These are phyloP conservation scores for Thinocorus orbignyianus DNA, from an alignment of 2,113 vertebrate genomes.

Conservation along the genomic window DNA sequence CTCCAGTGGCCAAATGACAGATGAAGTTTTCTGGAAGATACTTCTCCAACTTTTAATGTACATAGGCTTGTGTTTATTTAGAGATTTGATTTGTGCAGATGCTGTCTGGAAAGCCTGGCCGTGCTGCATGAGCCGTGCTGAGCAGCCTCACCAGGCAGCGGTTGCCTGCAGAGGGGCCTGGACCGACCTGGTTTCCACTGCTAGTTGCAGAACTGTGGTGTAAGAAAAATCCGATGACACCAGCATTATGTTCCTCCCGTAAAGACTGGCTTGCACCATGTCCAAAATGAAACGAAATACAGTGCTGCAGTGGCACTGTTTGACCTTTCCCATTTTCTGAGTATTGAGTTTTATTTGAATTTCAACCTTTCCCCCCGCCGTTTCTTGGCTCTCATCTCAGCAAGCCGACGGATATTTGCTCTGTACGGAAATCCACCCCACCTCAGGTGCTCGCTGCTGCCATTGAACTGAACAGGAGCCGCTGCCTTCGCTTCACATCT, in stretches of 20 bases:
- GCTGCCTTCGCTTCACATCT: background rate
- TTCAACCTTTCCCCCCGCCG: background rate
- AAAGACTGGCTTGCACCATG: background rate
- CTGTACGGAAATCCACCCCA: background rate
- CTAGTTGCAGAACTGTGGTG: background rate
- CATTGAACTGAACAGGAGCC: background rate
- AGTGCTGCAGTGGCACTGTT: background rate
- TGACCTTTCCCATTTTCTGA: background rate
- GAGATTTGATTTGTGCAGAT: fast-evolving
- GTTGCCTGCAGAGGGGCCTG: background rate
- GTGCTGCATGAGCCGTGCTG: background rate
- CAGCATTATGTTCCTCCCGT: background rate
- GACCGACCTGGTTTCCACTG: background rate
- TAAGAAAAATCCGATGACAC: background rate
- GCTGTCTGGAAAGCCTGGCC: background rate
- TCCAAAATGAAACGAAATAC: background rate
- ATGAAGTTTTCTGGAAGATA: background rate
- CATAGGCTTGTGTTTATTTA: background rate
- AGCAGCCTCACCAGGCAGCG: background rate
- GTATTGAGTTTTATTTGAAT: background rate
- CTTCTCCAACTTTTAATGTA: background rate
- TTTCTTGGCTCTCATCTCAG: background rate
- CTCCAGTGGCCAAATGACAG: background rate
- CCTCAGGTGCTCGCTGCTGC: background rate
- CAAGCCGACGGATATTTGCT: background rate